Percentiles rank a stretch among this genome's conserved stretches.
Conservation (phyloP, 2,888 invertebrate species). For the Kuschelorhynchus macadamiae region DNA sequence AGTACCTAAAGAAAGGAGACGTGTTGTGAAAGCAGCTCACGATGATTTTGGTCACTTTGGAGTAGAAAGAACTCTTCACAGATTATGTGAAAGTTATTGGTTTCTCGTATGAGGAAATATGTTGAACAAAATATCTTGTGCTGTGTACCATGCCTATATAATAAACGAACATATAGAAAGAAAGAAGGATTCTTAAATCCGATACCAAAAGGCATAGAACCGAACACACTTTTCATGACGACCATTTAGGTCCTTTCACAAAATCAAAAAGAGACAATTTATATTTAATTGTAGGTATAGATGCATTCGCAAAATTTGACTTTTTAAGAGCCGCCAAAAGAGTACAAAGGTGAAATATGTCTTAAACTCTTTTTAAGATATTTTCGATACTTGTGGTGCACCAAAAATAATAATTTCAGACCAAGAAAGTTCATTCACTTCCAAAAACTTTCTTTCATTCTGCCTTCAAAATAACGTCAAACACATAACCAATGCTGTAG, state of each 20-base stretch:
- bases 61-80: slow-evolving; percentile 6
- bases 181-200: slow-evolving; percentile 28
- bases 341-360: slow-evolving; percentile 51
- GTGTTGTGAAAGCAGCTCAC: too few species aligned
- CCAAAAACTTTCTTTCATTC: slow-evolving; percentile 58
- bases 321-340: slow-evolving; percentile 34
- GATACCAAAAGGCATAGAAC: slow-evolving; percentile 30
- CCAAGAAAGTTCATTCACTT: slow-evolving; percentile 63
- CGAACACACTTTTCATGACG: slow-evolving; percentile 16
- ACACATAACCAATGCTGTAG: slow-evolving; percentile 55
- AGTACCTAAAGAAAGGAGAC: not conserved
- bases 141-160: slow-evolving; percentile 33
- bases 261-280: too few species aligned
- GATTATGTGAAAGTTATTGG: slow-evolving; percentile 38
- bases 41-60: slow-evolving; percentile 53
- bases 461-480: slow-evolving; percentile 58
- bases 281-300: too few species aligned
- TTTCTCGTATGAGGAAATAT: slow-evolving; percentile 1
- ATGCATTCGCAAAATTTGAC: too few species aligned
- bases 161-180: slow-evolving; percentile 17
- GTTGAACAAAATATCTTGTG: slow-evolving; percentile 2
- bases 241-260: too few species aligned
- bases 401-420: slow-evolving; percentile 62
- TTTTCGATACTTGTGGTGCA: slow-evolving; percentile 50
- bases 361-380: slow-evolving; percentile 38